Base-by-base conservation (phyloP, 2,888 invertebrate species). In the Drosophila limbata region DNA sequence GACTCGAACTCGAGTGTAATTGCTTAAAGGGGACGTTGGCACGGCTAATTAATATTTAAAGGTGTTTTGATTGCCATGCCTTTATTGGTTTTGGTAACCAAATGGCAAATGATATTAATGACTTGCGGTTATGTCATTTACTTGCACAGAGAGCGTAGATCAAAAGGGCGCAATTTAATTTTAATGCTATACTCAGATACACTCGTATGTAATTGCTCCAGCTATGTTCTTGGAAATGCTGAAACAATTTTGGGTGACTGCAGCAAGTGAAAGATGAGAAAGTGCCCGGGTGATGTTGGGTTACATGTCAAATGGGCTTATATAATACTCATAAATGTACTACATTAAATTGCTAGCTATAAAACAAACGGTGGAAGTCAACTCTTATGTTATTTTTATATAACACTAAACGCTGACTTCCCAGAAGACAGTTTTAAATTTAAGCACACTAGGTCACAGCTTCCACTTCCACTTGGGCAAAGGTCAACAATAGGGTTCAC, bases 1-100 rank as follows among this genome's bases (percentile, higher is more conserved):
- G 19, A 21, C 8, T 17, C 19, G 19, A 25, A 6, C 25, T 25
- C 25, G 21, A 17, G 63, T 47, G 52, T 73, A 79, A 79, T 87
- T 76, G 79, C 79, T 63, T 53, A 44, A 37, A 63, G 67, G 62
- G 42, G 62, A 21, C 44, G 33, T 35, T 28, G 28, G 17, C 37
- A 86, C 28, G 84, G 73, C 76, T 84, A 84, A 84, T 84, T 84
- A 84, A 84, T 84, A 84, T 84, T 88, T 88, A 71, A 84, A 81
- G 79, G 88, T 84, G 88, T 71, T 86, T 79, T 69, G 61, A 78
- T 80, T 77, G 73, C 64, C 44, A 65, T 45, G 50, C 79, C 60
- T 60, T 45, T 31, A 17, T 19, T 33, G 19, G 8, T 4, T 45
- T 44, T 59, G 52, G 57, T 40, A 47, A 17, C 40, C 65, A 57